Evolutionary conservation across 1,140 invertebrate species (phyloP).

Genomic region (Ceratina japonica): DNA sequence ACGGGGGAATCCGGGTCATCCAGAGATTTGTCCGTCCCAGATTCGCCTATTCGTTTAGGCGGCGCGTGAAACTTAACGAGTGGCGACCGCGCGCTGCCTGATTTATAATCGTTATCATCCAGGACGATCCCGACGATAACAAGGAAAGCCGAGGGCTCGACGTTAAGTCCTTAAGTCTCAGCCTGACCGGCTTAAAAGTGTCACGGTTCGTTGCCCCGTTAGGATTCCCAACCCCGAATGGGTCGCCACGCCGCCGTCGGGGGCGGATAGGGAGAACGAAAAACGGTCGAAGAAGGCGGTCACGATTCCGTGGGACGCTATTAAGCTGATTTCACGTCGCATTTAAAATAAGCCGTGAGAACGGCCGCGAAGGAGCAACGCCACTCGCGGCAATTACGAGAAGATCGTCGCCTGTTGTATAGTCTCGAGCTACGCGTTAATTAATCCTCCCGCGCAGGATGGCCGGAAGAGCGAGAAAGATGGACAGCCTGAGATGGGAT

Average conservation of each 20-base stretch:
- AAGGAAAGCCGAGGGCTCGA: constrained; percentile 43
- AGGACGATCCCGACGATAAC: constrained; percentile 51
- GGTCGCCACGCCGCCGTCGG: neutral
- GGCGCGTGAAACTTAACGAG: constrained; percentile 32
- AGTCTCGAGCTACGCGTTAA: constrained; percentile 38
- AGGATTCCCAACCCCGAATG: constrained; percentile 26
- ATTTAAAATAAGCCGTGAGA: constrained; percentile 70
- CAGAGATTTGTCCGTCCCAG: neutral
- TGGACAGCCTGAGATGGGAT: neutral
- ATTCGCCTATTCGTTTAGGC: neutral
- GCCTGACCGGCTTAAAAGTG: constrained; percentile 73
- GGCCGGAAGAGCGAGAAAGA: constrained; percentile 15
- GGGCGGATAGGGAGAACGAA: neutral
- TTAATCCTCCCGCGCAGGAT: constrained; percentile 50
- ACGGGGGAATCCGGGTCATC: constrained; percentile 19
- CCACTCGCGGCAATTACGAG: constrained; percentile 52
- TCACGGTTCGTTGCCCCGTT: constrained; percentile 66
- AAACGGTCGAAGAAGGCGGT: constrained; percentile 16
- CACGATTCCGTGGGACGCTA: constrained; percentile 45
- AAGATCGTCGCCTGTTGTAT: constrained; percentile 47
- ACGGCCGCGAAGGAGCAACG: constrained; percentile 45
- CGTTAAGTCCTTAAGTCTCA: constrained; percentile 75
- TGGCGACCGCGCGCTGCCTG: constrained; percentile 17
- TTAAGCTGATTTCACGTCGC: constrained; percentile 73
- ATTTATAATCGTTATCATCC: constrained; percentile 50